A percentile compares a stretch with the other conserved stretches of the same genome.
Evolutionary conservation across 2,797 vertebrate species (phyloP).

Genomic region (Remorina albescens): DNA sequence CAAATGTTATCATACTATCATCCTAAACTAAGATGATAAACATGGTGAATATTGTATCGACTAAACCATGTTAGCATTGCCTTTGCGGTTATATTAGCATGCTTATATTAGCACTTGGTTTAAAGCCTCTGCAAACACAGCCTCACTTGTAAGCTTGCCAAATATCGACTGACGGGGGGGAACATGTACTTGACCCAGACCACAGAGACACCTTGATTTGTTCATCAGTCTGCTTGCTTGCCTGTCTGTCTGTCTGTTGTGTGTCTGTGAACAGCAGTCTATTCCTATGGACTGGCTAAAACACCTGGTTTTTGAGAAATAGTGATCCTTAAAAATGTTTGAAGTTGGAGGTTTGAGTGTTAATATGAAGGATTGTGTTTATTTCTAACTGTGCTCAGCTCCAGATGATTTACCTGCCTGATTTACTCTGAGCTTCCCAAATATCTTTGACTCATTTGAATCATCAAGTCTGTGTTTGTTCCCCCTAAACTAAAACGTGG

Average conservation of each 20-base stretch:
- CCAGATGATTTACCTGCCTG: constrained; percentile 79
- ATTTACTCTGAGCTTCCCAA: constrained; percentile 57
- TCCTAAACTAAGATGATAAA: background rate
- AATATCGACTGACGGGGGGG: background rate
- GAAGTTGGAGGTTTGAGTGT: background rate
- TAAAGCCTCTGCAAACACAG: background rate
- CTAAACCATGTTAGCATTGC: background rate
- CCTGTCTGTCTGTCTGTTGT: constrained; percentile 47
- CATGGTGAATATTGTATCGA: background rate
- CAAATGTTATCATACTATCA: background rate
- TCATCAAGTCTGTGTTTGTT: constrained; percentile 7
- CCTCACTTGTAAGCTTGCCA: background rate
- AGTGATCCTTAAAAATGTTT: background rate
- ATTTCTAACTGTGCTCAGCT: constrained; percentile 65
- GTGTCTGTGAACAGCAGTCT: constrained; percentile 21
- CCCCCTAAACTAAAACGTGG: constrained; percentile 12
- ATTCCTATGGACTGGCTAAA: constrained; percentile 68
- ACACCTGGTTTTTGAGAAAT: constrained; percentile 71
- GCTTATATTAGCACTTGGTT: constrained; percentile 5
- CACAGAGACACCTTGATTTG: constrained; percentile 5
- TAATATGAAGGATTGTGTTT: constrained; percentile 21
- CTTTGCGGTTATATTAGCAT: background rate
- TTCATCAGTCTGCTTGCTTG: constrained; percentile 65
- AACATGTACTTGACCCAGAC: constrained; percentile 4
- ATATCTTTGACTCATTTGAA: constrained; percentile 3